Evolutionary conservation across 2,888 invertebrate genomes (phyloP), one percentile per base, ranked within the genome.

Genomic region (Gasteruption jaculator): DNA sequence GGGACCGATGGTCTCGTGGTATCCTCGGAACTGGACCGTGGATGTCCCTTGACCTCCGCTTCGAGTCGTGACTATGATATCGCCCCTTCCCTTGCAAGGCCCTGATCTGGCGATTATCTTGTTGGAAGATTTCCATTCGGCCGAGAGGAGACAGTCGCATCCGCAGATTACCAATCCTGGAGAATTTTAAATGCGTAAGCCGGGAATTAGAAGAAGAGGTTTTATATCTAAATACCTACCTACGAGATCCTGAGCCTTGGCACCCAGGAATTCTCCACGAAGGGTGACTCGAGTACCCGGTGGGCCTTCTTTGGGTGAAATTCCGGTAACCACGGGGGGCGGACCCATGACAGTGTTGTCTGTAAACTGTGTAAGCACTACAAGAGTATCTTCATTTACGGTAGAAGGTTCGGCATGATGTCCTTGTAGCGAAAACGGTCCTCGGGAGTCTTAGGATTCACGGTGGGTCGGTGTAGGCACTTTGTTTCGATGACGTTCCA

Each of bases 261-360:
- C 78, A 15, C 99, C 99, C 31, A 99, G 77, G 75, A 95, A 88
- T 76, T 99, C 99, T 45, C 99, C 94, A 53, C 96, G 80, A 62
- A 97, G 90, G 15, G 87, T 95, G 0, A 97, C 87, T 57, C 90
- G 81, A 1, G 96, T 96, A 6, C 97, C 96, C 7, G 96, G 96
- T 27, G 93, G 92, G 1, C 97, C 99, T 74, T 99, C 97, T 63
- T 95, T 97, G 0, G 99, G 99, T 3, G 97, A 97, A 47, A 99
- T 82, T 16, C 99, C 99, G 29, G 95, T 95, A 12, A 96, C 94
- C 40, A 91, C 83, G 7, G 92, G 92, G 51, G 85, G 83, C 45
- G 84, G 85, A 38, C 80, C 82, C 85, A 85, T 55, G n/a, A n/a
- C n/a, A n/a, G n/a, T n/a, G n/a, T n/a, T n/a, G n/a, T n/a, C n/a